Percentiles rank a stretch among this genome's conserved stretches.
phyloP scores from a whole-genome alignment of 2,888 invertebrate genomes.

The Drosophila vallismaia region DNA sequence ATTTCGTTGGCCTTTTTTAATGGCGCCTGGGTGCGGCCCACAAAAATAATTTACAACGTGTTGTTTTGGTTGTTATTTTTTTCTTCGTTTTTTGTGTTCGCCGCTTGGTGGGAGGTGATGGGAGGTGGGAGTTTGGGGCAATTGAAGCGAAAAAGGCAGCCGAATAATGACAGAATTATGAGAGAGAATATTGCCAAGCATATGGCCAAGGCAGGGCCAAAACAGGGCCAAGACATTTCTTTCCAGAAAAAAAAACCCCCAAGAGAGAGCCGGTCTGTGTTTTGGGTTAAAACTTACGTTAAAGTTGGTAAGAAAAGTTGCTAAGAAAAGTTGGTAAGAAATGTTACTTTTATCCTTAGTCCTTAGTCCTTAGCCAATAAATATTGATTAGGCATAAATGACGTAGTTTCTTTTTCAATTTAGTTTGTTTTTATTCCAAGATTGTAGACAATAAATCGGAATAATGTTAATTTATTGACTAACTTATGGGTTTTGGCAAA shows the following conservation, averaged over 20 bases:
- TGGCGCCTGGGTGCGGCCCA: slow-evolving; percentile 50
- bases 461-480: not conserved
- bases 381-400: not conserved
- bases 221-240: not conserved
- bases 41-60: slow-evolving; percentile 52
- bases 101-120: not conserved
- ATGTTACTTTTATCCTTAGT: not conserved
- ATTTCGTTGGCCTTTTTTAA: slow-evolving; percentile 40
- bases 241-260: slow-evolving; percentile 1
- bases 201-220: slow-evolving; percentile 46
- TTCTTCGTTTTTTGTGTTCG: slow-evolving; percentile 5
- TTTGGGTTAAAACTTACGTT: not conserved
- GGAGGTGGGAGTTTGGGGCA: slow-evolving; percentile 26
- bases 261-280: not conserved
- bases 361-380: not conserved
- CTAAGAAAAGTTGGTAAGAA: not conserved
- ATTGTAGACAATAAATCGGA: not conserved
- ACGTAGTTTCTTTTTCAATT: not conserved
- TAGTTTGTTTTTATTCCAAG: not conserved
- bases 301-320: not conserved
- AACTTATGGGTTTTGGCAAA: not conserved
- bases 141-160: slow-evolving; percentile 59
- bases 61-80: slow-evolving; percentile 38
- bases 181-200: slow-evolving; percentile 47
- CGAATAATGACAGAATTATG: slow-evolving; percentile 66